Base-by-base conservation (phyloP, 2,797 vertebrate genomes). In the Botia kubotai region DNA sequence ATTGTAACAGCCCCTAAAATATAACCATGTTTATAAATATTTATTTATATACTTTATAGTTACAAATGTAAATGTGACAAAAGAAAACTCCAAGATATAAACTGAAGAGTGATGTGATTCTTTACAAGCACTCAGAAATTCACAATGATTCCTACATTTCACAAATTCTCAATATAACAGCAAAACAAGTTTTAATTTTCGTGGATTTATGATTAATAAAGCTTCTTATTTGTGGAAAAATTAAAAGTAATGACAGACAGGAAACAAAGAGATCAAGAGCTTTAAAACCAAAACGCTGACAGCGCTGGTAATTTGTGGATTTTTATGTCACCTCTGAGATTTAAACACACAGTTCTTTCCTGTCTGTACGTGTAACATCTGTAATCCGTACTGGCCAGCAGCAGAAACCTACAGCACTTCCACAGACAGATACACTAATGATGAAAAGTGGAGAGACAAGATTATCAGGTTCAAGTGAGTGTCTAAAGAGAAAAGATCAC, bases 401-500 rank as follows among this genome's bases (percentile, higher is more conserved):
- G 39, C 12, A 62, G 46, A 26, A 2, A 17, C 19, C 8, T 19
- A 17, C 21, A 4, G 17, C 21, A 8, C 12, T 8, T 72, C 26
- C 5, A 71, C 2, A 48, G 14, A 79, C 21, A 43, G 33, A 33
- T 33, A 5, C 33, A 33, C 46, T 43, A 0, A 19, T 1, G 48
- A 0, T 17, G 33, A 14, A 77, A 76, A 65, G 72, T 19, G 11
- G 52, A 71, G 14, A 12, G 67, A 70, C 39, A 0, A 55, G 57
- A 57, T 73, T 55, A 39, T 26, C 48, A 60, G 16, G 65, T 36
- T 57, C 23, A 72, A 4, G 1, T 36, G 10, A 71, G 5, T 1
- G 19, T 69, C 19, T 11, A 39, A 78, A 58, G 7, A 5, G 60
- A 57, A 21, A 3, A 63, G 57, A 33, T 65, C 71, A 74, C 53